Base-by-base conservation (phyloP, 2,113 vertebrate species). In the Oreochromis spilurus region DNA sequence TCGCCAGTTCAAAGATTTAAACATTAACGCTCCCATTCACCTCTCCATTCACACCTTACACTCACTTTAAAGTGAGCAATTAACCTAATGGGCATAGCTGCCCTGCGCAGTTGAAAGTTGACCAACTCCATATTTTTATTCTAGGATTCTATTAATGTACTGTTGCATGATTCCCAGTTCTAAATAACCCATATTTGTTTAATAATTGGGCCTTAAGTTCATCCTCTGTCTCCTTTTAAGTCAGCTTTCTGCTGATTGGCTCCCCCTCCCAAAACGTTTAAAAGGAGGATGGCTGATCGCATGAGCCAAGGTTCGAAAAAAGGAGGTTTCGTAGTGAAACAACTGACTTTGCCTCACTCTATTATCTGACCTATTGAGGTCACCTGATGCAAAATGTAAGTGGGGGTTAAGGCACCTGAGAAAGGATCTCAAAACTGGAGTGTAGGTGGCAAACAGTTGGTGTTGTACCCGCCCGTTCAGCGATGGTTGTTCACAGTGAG, bases 241-340 rank as follows among this genome's bases (percentile, higher is more conserved):
- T 65, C 60, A 38, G 60, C 34, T 65, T 65, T 65, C 60, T 65
- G 60, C 60, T 65, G 34, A 38, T 38, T 65, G 60, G 60, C 60
- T 65, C 6, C 31, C 31, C 31, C 10, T 65, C 31, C 17, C 60
- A 65, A 65, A 65, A 65, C 0, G 17, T 38, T 65, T 65, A 65
- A 65, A 65, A 38, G 17, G 17, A 38, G 17, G 31, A 10, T n/a
- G 60, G 17, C 6, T 65, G 34, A 65, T 5, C 1, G 2, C 60
- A 38, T 13, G 19, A 65, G 60, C 60, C 31, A 36, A 4, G 0
- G 19, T 65, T n/a, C 0, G 6, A 38, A 65, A 65, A 65, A 65
- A 65, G 0, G 17, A 12, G 17, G 60, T 38, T 65, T 65, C 4
- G 10, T n/a, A 65, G 17, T 38, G 60, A 65, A 38, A 13, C 17